Percentiles rank a stretch among this genome's conserved stretches.
These are phyloP conservation scores for Metridium senile DNA, from an alignment of 92 coral and sea anemone species.

Conservation along the genomic window DNA sequence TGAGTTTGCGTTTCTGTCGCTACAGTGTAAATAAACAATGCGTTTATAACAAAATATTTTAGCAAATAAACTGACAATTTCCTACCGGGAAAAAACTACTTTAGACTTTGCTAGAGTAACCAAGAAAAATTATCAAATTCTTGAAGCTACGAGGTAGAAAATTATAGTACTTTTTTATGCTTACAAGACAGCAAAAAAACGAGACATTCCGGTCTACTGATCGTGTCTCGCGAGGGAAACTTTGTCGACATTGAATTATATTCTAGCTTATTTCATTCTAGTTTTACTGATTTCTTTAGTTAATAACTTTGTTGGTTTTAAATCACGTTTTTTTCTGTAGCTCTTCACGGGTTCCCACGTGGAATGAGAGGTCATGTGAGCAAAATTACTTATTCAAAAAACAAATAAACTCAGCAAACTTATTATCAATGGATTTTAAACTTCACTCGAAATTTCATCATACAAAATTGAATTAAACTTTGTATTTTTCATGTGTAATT, in stretches of 20 bases:
- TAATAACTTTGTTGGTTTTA: not conserved
- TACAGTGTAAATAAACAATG: too few relatives aligned
- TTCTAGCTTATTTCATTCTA: not conserved
- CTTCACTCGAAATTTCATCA: slow-evolving; percentile 3
- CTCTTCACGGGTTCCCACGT: slow-evolving; percentile 18
- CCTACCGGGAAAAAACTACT: too few relatives aligned
- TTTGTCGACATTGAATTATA: not conserved
- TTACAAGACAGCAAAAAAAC: too few relatives aligned
- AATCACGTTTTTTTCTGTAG: not conserved
- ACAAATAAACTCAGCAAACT: slow-evolving; percentile 10
- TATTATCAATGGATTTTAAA: not conserved
- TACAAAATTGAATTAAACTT: not conserved
- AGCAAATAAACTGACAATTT: too few relatives aligned
- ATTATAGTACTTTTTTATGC: too few relatives aligned
- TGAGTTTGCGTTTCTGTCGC: too few relatives aligned
- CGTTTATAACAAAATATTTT: too few relatives aligned
- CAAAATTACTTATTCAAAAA: slow-evolving; percentile 21
- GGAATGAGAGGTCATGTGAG: slow-evolving; percentile 29
- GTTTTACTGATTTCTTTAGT: not conserved
- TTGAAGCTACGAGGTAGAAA: too few relatives aligned
- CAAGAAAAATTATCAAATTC: too few relatives aligned
- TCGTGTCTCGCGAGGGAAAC: too few relatives aligned
- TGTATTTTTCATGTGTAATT: too few relatives aligned
- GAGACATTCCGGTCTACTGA: slow-evolving; percentile 1
- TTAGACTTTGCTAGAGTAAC: too few relatives aligned